Evolutionary conservation across 2,888 invertebrate genomes (phyloP).

Genomic region (Catocala sponsa): DNA sequence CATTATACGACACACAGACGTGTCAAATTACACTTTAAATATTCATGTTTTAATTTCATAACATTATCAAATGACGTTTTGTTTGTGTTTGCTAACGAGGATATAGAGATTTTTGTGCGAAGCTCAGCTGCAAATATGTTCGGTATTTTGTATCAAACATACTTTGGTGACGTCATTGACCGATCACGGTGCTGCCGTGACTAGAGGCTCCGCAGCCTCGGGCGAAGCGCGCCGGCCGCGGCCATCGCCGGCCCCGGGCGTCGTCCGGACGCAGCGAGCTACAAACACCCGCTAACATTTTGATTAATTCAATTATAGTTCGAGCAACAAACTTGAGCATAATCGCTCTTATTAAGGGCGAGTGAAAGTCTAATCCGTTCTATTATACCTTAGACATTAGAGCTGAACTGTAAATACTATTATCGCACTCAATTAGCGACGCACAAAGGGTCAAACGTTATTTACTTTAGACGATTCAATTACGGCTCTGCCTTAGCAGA

Average conservation of each 20-base stretch:
- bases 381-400: constrained; percentile 10
- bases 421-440: constrained; percentile 36
- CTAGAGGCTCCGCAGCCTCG: no score
- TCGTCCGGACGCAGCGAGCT: neutral
- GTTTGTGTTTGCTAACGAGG: neutral
- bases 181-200: no score
- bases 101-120: neutral
- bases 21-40: neutral
- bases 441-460: constrained; percentile 32
- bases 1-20: neutral
- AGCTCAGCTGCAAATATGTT: no score
- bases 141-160: no score
- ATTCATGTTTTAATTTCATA: constrained; percentile 3
- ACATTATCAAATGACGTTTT: constrained; percentile 1
- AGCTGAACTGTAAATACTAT: constrained; percentile 23
- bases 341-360: neutral
- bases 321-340: constrained; percentile 9
- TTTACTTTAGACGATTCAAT: constrained; percentile 24
- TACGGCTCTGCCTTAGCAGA: constrained; percentile 6
- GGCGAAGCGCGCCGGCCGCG: neutral
- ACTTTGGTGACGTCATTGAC: no score
- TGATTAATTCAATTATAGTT: constrained; percentile 28
- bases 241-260: no score
- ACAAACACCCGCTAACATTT: constrained; percentile 19
- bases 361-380: constrained; percentile 6